Evolutionary conservation across 2,113 vertebrate genomes (phyloP), one percentile per base, ranked within the genome.

Genomic region (Hoplias malabaricus): DNA sequence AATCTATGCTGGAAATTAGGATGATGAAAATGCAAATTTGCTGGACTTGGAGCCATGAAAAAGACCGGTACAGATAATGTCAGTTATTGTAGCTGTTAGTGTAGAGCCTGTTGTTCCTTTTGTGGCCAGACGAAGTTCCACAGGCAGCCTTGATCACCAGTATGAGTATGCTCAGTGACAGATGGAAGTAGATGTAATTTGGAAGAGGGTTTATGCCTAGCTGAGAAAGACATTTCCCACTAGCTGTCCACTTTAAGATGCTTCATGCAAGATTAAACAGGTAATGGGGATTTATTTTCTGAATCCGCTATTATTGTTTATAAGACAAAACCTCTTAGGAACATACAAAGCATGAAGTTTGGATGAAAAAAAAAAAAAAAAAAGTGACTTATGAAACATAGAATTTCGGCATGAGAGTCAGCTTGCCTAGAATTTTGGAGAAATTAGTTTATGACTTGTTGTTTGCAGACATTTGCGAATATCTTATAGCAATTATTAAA

Each of bases 261-360:
- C 29, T 62, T 48, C 71, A 73, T 33, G 27, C 57, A 48, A 48
- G 40, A 31, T 42, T 48, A 65, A 36, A 75, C 31, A 4, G n/a
- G 59, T 33, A 33, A 33, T 53, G 29, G 57, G 46, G 34, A 8
- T 65, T 38, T 50, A 50, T 43, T 63, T 74, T 50, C 12, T 29
- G 11, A 63, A 50, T 57, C 11, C 36, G 8, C 2, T 19, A 38
- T 46, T n/a, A 6, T 23, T 61, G 40, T 13, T 43, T 62, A 31
- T 73, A 34, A 42, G 59, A 13, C 70, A 34, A n/a, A n/a, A 63
- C 21, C 3, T 63, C 14, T 50, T 23, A 43, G 38, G 31, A 62
- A 13, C 19, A 23, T n/a, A 23, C 21, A 50, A 4, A 74, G 27
- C 38, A 62, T 48, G 42, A 16, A 38, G 59, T 23, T 27, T 46